Evolutionary conservation across 1,140 invertebrate genomes (phyloP), one percentile per base, ranked within the genome.

Genomic region (Bombus balteatus): DNA sequence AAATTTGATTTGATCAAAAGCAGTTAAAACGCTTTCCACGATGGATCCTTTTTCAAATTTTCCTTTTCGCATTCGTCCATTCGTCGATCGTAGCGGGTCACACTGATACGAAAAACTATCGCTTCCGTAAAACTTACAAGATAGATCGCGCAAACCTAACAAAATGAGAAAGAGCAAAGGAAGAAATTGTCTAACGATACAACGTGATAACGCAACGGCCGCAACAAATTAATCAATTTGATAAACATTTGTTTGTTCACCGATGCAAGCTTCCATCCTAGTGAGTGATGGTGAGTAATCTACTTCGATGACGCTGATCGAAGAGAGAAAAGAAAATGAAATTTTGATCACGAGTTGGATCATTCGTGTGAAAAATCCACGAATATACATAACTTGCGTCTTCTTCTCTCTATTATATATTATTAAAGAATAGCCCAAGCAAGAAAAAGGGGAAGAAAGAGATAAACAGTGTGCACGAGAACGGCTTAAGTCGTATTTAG

Each of bases 241-340:
- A n/a, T 25, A n/a, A 73, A 68, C 66, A 53, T 53, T 53, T 5
- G 62, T 47, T 78, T 10, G 76, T 43, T 37, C 65, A 39, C 25
- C 43, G 65, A 53, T 47, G 18, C 62, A 66, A 68, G 32, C 81
- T 59, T 39, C 72, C 72, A 68, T 59, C 9, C 32, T 70, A 76
- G 37, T 2, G 18, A 53, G 1, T 8, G 5, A 53, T 22, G 5
- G 47, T 1, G 28, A 72, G 3, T 66, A 74, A 57, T 41, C 78
- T 89, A 85, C 59, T 53, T 85, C 47, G 43, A 77, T 18, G n/a
- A 77, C 65, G 75, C 37, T 74, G 53, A 43, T 78, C 82, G 70
- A 62, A 25, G 4, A 25, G 39, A 37, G 41, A 62, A 73, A 57
- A 73, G 32, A 59, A 71, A 78, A 78, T 78, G 32, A 47, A 62